Evolutionary conservation across 2,113 vertebrate genomes (phyloP).

Genomic region (Leucopsar rothschildi): DNA sequence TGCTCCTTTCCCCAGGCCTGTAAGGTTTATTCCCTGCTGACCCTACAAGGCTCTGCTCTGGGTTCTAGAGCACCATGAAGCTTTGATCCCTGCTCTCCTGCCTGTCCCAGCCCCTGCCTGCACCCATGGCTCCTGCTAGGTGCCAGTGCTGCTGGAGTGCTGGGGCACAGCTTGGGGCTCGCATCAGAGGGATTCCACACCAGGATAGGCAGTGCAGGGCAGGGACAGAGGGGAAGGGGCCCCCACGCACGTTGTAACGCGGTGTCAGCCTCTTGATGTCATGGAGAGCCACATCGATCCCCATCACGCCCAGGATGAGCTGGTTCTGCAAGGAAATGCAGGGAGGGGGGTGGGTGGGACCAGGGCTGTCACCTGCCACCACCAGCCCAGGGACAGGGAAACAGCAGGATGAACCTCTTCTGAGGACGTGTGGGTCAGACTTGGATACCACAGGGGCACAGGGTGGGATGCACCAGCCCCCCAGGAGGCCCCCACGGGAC

Average conservation of each 20-base stretch:
- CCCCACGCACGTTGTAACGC: conserved; percentile 86
- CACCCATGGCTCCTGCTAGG: neutral
- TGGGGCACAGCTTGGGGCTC: neutral
- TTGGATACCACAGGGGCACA: neutral
- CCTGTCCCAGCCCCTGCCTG: neutral
- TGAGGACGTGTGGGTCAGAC: accelerated
- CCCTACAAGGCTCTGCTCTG: neutral
- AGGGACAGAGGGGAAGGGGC: neutral
- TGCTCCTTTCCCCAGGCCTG: neutral
- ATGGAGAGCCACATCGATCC: conserved; percentile 92
- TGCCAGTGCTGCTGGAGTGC: neutral
- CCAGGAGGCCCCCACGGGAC: neutral
- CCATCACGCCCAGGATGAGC: conserved; percentile 97
- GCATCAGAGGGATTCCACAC: accelerated
- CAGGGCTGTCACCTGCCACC: neutral
- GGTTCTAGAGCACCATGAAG: neutral
- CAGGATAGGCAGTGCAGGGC: neutral
- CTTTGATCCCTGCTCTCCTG: neutral
- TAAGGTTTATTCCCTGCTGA: neutral
- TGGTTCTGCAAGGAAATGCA: conserved; percentile 83
- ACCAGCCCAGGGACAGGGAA: accelerated
- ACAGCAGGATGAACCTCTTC: neutral
- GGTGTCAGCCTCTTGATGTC: conserved; percentile 97
- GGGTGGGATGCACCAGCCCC: neutral
- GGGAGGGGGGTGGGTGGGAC: neutral